A percentile compares a stretch with the other conserved stretches of the same genome.
Conservation (phyloP, 2,888 invertebrate genomes). For the Strigamia transsilvanica region DNA sequence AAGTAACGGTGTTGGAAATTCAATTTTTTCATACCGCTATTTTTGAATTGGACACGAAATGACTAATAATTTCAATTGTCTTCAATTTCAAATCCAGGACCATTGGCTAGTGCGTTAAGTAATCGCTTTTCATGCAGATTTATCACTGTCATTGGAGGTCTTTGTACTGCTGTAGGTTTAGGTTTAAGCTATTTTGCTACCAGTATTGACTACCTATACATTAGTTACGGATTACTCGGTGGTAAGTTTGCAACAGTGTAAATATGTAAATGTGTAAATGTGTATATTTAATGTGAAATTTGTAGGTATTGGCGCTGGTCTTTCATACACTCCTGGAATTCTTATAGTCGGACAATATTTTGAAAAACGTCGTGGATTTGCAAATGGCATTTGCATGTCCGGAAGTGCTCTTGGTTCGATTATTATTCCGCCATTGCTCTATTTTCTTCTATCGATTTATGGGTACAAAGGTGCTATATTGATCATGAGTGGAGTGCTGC, state of each 20-base stretch:
- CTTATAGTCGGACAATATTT: slow-evolving; percentile 90
- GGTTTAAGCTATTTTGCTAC: slow-evolving; percentile 82
- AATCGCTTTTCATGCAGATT: slow-evolving; percentile 84
- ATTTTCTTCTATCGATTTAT: slow-evolving; percentile 75
- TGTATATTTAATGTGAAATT: slow-evolving; percentile 67
- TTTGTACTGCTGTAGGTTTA: slow-evolving; percentile 83
- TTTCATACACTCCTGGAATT: slow-evolving; percentile 87
- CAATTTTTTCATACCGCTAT: too few relatives aligned
- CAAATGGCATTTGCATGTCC: slow-evolving; percentile 88
- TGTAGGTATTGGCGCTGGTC: slow-evolving; percentile 83
- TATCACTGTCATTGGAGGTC: slow-evolving; percentile 83
- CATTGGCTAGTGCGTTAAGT: slow-evolving; percentile 83
- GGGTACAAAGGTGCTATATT: slow-evolving; percentile 71
- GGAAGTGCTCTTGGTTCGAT: slow-evolving; percentile 88
- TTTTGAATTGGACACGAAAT: background rate
- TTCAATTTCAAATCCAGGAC: slow-evolving; percentile 73
- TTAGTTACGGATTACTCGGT: slow-evolving; percentile 70
- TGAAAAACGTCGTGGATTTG: slow-evolving; percentile 78
- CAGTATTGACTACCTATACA: slow-evolving; percentile 79
- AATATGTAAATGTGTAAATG: slow-evolving; percentile 63
- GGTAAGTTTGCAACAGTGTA: slow-evolving; percentile 56
- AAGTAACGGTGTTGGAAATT: too few relatives aligned
- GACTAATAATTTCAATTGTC: background rate
- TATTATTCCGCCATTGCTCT: slow-evolving; percentile 79
- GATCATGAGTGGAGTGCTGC: slow-evolving; percentile 55